A percentile compares a stretch with the other conserved stretches of the same genome.
Conservation (phyloP, 2,888 invertebrate genomes). For the Deilephila porcellus region DNA sequence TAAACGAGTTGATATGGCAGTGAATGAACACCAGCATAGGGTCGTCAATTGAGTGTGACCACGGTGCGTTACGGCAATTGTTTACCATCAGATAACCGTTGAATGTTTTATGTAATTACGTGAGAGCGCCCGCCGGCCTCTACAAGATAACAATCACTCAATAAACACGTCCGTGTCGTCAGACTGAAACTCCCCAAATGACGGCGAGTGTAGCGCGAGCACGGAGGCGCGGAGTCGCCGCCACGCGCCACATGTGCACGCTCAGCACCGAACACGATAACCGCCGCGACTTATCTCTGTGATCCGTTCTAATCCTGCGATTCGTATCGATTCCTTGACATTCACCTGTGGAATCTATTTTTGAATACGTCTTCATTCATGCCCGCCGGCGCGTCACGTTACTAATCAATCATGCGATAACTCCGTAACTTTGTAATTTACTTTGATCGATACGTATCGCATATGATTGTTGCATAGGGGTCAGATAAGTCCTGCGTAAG, state of each 20-base stretch:
- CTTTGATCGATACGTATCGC: no score
- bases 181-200: not conserved
- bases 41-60: slow-evolving; percentile 25
- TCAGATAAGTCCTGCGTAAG: no score
- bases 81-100: slow-evolving; percentile 36
- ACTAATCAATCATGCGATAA: no score
- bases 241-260: not conserved
- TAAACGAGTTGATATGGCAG: slow-evolving; percentile 44
- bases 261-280: not conserved
- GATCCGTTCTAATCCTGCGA: not conserved
- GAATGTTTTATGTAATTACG: slow-evolving; percentile 25
- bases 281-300: not conserved
- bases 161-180: not conserved
- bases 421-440: no score
- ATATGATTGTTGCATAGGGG: not conserved
- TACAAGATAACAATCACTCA: slow-evolving; percentile 35
- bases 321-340: not conserved
- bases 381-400: no score
- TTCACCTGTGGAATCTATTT: not conserved
- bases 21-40: slow-evolving; percentile 40
- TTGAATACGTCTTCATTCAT: not conserved
- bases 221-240: not conserved
- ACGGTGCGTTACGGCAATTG: slow-evolving; percentile 36
- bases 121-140: not conserved
- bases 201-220: no score